Percentiles rank a stretch among this genome's conserved stretches.
Conservation (phyloP, 2,797 vertebrate species). For the Neosilurus mollespiculum region DNA sequence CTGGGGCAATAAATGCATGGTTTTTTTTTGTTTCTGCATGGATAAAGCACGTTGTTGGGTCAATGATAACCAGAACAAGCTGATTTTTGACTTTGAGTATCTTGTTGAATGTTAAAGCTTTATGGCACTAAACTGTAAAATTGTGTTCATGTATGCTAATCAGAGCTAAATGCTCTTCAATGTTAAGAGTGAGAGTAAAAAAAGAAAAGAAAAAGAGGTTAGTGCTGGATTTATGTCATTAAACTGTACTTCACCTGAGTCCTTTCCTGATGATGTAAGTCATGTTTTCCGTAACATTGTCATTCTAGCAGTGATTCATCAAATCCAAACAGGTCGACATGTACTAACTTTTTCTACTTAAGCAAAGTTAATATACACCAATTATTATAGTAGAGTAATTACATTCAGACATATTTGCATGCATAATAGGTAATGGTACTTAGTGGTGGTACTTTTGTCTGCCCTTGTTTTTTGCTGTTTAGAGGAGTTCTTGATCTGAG, state of each 20-base stretch:
- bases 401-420: neutral
- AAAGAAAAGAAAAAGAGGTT: neutral
- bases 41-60: conserved; percentile 24
- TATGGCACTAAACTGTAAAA: neutral
- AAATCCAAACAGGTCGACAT: neutral
- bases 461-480: conserved; percentile 27
- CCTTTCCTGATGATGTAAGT: conserved; percentile 7
- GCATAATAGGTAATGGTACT: neutral
- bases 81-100: neutral
- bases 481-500: conserved; percentile 2
- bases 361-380: neutral
- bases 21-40: conserved; percentile 31
- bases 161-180: neutral
- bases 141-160: neutral
- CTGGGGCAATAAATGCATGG: conserved; percentile 2
- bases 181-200: neutral
- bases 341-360: neutral
- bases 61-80: conserved; percentile 39
- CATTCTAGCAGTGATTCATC: conserved; percentile 8
- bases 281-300: neutral
- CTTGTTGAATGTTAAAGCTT: neutral
- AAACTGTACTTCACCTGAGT: neutral
- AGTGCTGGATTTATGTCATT: neutral
- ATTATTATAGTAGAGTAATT: neutral
- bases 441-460: neutral